These are phyloP conservation scores for Coronaproctus castanopsis DNA, from an alignment of 2,888 invertebrate species.

Conservation along the genomic window DNA sequence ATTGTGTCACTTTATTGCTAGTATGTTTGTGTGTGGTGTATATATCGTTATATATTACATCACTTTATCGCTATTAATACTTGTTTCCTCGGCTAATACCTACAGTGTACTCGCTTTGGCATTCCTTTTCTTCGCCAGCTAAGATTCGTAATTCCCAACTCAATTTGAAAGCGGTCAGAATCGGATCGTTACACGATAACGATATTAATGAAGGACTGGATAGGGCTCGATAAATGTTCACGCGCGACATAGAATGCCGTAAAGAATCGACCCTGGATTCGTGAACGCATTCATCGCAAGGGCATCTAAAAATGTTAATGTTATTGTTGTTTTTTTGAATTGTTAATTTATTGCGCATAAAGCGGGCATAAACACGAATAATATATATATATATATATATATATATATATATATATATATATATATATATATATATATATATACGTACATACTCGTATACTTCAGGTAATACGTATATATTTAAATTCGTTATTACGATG, in stretches of 20 bases:
- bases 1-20: too few relatives aligned
- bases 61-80: neutral
- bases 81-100: slow-evolving; percentile 7
- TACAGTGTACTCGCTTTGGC: slow-evolving; percentile 65
- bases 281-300: slow-evolving; percentile 69
- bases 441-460: too few relatives aligned
- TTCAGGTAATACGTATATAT: too few relatives aligned
- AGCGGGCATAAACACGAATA: too few relatives aligned
- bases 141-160: slow-evolving; percentile 84
- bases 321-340: too few relatives aligned
- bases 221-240: slow-evolving; percentile 80
- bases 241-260: slow-evolving; percentile 64
- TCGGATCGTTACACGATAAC: slow-evolving; percentile 75
- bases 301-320: slow-evolving; percentile 60
- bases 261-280: slow-evolving; percentile 39
- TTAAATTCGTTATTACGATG: too few relatives aligned
- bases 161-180: slow-evolving; percentile 80
- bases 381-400: too few relatives aligned
- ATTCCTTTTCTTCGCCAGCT: slow-evolving; percentile 81
- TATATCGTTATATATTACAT: neutral
- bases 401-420: too few relatives aligned
- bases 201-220: slow-evolving; percentile 87
- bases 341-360: too few relatives aligned
- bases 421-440: too few relatives aligned
- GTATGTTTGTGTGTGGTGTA: too few relatives aligned